A percentile compares a stretch with the other conserved stretches of the same genome.
Conservation (phyloP, 2,888 invertebrate genomes). For the Thysanoteuthis rhombus region DNA sequence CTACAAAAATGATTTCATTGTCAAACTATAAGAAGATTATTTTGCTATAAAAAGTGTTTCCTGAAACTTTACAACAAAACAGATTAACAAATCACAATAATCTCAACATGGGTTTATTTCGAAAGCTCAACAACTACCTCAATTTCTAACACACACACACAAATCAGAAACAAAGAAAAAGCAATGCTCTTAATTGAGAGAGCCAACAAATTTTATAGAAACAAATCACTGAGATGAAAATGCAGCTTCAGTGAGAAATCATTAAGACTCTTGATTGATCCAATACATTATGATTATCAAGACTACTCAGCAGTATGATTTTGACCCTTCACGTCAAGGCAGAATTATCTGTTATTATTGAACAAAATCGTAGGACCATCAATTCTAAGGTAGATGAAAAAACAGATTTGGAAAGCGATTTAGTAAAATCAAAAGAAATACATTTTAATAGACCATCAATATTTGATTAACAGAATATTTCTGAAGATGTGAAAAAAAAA, state of each 20-base stretch:
- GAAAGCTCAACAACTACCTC: background rate
- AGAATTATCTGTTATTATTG: background rate
- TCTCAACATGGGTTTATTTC: background rate
- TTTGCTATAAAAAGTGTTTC: background rate
- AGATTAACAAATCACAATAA: background rate
- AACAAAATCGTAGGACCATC: too few relatives aligned
- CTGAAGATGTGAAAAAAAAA: too few relatives aligned
- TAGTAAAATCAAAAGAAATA: too few relatives aligned
- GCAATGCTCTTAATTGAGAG: background rate
- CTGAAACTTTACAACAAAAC: background rate
- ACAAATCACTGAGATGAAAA: background rate
- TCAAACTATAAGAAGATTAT: background rate
- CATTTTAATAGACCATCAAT: background rate
- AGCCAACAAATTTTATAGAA: background rate
- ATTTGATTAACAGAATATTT: background rate
- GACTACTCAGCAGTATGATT: background rate
- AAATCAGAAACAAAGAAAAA: background rate
- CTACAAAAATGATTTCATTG: background rate
- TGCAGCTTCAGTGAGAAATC: too few relatives aligned
- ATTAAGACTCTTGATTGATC: background rate
- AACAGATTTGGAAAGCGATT: too few relatives aligned
- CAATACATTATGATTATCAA: background rate
- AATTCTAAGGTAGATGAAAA: too few relatives aligned
- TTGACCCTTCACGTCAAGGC: background rate
- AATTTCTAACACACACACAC: background rate